Evolutionary conservation across 2,888 invertebrate genomes (phyloP), one percentile per base, ranked within the genome.

Genomic region (Leptinotarsa tumamoca): DNA sequence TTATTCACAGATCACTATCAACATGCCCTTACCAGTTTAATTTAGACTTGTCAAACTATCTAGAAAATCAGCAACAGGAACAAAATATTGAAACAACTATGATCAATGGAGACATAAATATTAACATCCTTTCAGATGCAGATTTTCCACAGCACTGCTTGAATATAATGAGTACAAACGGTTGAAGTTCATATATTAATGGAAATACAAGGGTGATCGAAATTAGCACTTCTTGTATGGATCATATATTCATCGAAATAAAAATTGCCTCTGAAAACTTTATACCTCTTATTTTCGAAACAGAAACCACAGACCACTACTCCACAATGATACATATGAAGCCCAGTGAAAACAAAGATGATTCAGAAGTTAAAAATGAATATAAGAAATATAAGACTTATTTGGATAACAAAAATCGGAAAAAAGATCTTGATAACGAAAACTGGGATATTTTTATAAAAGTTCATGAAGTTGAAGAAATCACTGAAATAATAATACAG

Each of bases 71-170:
- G 68, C 68, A 68, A 52, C 51, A 52, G 4, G 52, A 68, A 68
- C 13, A 18, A 52, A 68, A 52, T 21, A 68, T 68, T 68, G 68
- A 68, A 68, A 68, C 68, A 68, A 51, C 68, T 68, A 51, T 27
- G 33, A 61, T 33, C 27, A 27, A 33, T 61, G 61, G 61, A 61
- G 27, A 61, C 4, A 61, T 61, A 17, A 61, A 61, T 61, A 61
- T 61, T 61, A 61, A 27, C 17, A 61, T 61, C 27, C 27, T 61
- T 61, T 68, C 51, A 68, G 51, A 51, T 15, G 68, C 21, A n/a
- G 51, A 68, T 68, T 68, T 68, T 68, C 15, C 68, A 51, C 68
- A 68, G 51, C 51, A 27, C 50, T 52, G 52, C 27, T 52, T 68
- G 68, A 68, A 68, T 68, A 68, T 68, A 52, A 68, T 61, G 23